These are phyloP conservation scores for Neogobius melanostomus DNA, from an alignment of 2,113 vertebrate genomes.

Conservation along the genomic window DNA sequence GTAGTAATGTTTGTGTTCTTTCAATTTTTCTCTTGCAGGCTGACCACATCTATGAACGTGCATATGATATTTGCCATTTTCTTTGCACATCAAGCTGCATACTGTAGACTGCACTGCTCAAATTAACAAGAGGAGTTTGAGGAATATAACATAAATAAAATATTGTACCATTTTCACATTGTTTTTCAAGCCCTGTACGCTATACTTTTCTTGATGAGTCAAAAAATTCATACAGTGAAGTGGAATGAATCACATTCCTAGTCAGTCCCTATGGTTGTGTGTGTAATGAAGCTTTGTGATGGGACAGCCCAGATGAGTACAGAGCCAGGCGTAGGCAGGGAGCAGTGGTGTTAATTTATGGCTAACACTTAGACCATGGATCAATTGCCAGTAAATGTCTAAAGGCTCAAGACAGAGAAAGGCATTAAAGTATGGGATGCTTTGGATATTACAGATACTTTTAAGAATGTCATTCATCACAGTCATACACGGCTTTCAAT, in stretches of 20 bases:
- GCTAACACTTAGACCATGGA: constrained; percentile 72
- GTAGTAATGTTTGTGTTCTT: neutral
- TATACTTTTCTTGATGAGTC: constrained; percentile 43
- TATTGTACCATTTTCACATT: constrained; percentile 7
- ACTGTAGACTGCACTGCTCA: too few relatives aligned
- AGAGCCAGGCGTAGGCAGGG: constrained; percentile 46
- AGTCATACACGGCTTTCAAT: constrained; percentile 6
- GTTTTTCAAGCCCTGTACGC: constrained; percentile 31
- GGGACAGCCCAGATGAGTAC: constrained; percentile 54
- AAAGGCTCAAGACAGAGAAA: constrained; percentile 51
- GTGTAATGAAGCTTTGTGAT: constrained; percentile 24
- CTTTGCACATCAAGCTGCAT: too few relatives aligned
- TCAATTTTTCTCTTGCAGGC: too few relatives aligned
- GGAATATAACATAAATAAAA: constrained; percentile 1
- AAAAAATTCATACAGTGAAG: constrained; percentile 41
- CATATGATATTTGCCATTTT: too few relatives aligned
- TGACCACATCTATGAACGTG: neutral
- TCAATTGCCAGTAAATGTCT: constrained; percentile 73
- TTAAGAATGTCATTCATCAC: constrained; percentile 15
- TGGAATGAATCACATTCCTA: constrained; percentile 38
- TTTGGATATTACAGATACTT: constrained; percentile 35
- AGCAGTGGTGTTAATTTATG: constrained; percentile 70
- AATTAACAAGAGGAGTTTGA: too few relatives aligned
- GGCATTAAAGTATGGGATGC: constrained; percentile 40
- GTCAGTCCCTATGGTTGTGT: constrained; percentile 25